Base-by-base conservation (phyloP, 2,888 invertebrate genomes). In the Pristionchus arcanus region DNA sequence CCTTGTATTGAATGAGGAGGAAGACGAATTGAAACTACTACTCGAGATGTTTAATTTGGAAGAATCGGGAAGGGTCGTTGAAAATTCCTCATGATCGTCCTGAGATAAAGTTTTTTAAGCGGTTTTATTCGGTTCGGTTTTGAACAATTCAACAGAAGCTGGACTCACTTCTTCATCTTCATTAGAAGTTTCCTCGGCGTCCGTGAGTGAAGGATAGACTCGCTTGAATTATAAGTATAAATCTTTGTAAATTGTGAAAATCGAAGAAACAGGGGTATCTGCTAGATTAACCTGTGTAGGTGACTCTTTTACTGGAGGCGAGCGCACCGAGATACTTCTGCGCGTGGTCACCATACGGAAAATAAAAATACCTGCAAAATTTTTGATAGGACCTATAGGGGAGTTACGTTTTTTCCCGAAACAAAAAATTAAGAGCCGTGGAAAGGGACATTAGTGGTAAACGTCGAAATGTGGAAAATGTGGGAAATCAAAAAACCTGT, bases 41-140 rank as follows among this genome's bases (percentile, higher is more conserved):
- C 42, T 77, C 31, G 77, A 77, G 21, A 31, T n/a, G 42, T 42
- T 37, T 42, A 42, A 25, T 25, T 77, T 42, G 25, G n/a, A 16
- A 19, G 42, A 16, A 37, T 77, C 77, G 11, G 42, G 77, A 77
- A 34, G 37, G 19, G 74, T 77, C 25, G 77, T 77, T 7, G 77
- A 77, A 13, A 34, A 77, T 77, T 77, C 77, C 77, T 77, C 77
- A 34, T 77, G 77, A 25, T 77, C 77, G 21, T 77, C 77, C 74
- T 74, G 74, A 4, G 31, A 28, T 66, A 13, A 28, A 7, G 25
- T 28, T 5, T 74, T 31, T 13, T 68, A 68, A 15, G n/a, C 21
- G 9, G 21, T 63, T 63, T 63, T 63, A 21, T n/a, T n/a, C n/a
- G n/a, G 13, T 49, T 49, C 42, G 42, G 42, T 9, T 9, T 11